Percentiles rank a stretch among this genome's conserved stretches.
phyloP scores from a whole-genome alignment of 2,888 invertebrate species.

The Linnaemya vulpina region DNA sequence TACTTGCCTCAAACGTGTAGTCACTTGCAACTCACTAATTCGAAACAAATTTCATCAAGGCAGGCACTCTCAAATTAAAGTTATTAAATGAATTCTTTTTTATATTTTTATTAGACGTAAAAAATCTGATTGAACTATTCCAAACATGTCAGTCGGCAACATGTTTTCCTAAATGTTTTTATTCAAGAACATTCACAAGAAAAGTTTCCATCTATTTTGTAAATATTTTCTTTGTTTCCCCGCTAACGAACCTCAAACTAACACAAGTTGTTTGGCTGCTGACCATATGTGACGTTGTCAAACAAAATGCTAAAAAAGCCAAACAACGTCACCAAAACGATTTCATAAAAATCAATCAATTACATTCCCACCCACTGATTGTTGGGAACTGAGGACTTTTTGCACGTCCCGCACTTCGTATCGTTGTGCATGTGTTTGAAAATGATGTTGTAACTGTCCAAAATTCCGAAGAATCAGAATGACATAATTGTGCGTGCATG shows the following conservation, averaged over 20 bases:
- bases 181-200: constrained; percentile 9
- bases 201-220: constrained; percentile 6
- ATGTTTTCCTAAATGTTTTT: background rate
- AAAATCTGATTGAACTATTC: background rate
- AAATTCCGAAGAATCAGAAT: too few species aligned
- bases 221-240: background rate
- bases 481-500: too few species aligned
- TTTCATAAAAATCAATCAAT: constrained; percentile 32
- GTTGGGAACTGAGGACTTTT: background rate
- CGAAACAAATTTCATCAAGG: too few species aligned
- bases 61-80: background rate
- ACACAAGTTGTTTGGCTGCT: constrained; percentile 47
- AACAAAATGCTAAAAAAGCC: background rate
- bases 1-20: too few species aligned
- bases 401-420: too few species aligned
- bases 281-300: constrained; percentile 39
- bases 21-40: too few species aligned
- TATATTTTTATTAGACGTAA: background rate
- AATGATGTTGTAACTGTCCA: constrained; percentile 3
- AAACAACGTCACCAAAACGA: background rate
- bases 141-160: background rate
- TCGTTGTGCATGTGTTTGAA: background rate
- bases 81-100: background rate
- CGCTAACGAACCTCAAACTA: background rate
- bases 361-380: background rate